Conservation (phyloP, 2,888 invertebrate species). For the Hirtodrosophila confusa region DNA sequence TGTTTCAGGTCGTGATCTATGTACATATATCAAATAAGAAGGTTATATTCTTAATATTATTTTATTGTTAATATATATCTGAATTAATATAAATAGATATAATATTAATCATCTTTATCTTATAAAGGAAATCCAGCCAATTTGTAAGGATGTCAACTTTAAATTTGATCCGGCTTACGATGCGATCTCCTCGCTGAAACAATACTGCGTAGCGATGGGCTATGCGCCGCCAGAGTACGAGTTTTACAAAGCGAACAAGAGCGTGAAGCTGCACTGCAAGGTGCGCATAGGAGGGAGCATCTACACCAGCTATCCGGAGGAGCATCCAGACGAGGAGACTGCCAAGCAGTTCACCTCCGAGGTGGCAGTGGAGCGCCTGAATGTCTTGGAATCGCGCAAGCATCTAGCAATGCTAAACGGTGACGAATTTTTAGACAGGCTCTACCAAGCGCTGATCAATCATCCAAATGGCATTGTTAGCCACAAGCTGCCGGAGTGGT, state of each 20-base stretch:
- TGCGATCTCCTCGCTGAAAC: conserved; percentile 67
- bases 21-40: too few relatives aligned
- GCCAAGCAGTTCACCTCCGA: conserved; percentile 79
- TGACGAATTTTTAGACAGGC: conserved; percentile 74
- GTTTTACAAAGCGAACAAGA: conserved; percentile 54
- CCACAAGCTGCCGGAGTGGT: conserved; percentile 86
- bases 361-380: conserved; percentile 78
- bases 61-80: neutral
- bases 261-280: conserved; percentile 71
- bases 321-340: conserved; percentile 68
- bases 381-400: conserved; percentile 57
- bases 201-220: conserved; percentile 75
- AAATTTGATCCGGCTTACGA: conserved; percentile 64
- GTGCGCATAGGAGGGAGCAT: conserved; percentile 75
- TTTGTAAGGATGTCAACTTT: conserved; percentile 2
- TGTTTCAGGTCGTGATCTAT: too few relatives aligned
- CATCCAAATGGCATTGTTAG: conserved; percentile 87
- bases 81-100: too few relatives aligned
- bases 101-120: too few relatives aligned
- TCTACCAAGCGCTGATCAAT: conserved; percentile 77
- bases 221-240: conserved; percentile 73
- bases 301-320: conserved; percentile 82
- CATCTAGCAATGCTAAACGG: conserved; percentile 74
- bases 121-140: conserved; percentile 13
- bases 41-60: too few relatives aligned